phyloP scores from a whole-genome alignment of 1,140 invertebrate genomes.

The Drosophila triauraria region DNA sequence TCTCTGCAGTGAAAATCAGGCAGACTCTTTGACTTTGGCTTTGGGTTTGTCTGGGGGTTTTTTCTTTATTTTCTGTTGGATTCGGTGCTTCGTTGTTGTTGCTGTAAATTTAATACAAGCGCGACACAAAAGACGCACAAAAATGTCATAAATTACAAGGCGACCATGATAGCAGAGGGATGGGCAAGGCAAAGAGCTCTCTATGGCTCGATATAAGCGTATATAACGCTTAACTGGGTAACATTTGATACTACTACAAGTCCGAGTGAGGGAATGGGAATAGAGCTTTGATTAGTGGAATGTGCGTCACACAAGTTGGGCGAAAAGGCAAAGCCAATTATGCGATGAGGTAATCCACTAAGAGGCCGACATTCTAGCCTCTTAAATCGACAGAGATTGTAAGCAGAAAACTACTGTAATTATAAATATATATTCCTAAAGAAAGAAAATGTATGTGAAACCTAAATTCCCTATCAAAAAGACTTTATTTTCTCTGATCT shows the following conservation, averaged over 20 bases:
- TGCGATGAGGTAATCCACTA: conserved; percentile 35
- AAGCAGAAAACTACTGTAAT: not conserved
- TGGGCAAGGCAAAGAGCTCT: conserved; percentile 60
- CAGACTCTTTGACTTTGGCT: conserved; percentile 57
- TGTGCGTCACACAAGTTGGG: conserved; percentile 38
- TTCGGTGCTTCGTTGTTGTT: conserved; percentile 22
- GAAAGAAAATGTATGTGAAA: not conserved
- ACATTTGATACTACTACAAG: conserved; percentile 63
- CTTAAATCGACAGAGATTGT: not conserved
- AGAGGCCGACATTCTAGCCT: conserved; percentile 5
- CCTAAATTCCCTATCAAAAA: not conserved
- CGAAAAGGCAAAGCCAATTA: conserved; percentile 26
- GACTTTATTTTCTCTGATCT: not conserved
- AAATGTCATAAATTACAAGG: conserved; percentile 83
- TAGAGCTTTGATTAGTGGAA: conserved; percentile 38
- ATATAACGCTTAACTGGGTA: conserved; percentile 34
- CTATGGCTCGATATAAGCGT: conserved; percentile 51
- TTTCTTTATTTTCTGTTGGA: conserved; percentile 20
- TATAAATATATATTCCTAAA: not conserved
- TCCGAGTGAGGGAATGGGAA: conserved; percentile 19
- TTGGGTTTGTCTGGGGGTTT: conserved; percentile 53
- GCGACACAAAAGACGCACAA: conserved; percentile 83
- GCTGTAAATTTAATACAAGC: conserved; percentile 77
- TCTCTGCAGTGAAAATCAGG: conserved; percentile 70
- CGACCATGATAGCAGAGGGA: conserved; percentile 73